Evolutionary conservation across 2,888 invertebrate species (phyloP), one percentile per base, ranked within the genome.

Genomic region (Oligia strigilis): DNA sequence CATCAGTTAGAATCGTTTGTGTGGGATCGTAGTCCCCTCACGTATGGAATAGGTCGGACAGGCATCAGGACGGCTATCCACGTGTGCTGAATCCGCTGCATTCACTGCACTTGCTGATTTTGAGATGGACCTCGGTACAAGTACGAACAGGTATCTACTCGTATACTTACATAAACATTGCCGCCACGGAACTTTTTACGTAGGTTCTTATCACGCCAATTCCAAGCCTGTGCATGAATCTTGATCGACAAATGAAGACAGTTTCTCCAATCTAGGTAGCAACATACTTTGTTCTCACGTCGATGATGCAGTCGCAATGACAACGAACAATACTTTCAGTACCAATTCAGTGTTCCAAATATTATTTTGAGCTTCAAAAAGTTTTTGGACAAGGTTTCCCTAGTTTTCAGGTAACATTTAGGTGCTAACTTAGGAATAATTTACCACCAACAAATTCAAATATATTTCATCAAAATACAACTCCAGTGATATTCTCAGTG

Each of bases 11-110:
- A 82, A 88, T 86, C 86, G 82, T 86, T 84, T 85, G 79, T 79
- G 87, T 83, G 78, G 83, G 88, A 91, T 91, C 87, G 84, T 80
- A 95, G 90, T 93, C 93, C 58, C 88, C 89, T 92, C 95, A 95
- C 94, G 95, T 94, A 91, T 84, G 89, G 90, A 90, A 89, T 90
- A 92, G 92, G 92, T 93, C 91, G 90, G 91, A 88, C 92, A 92
- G 90, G 90, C 92, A 92, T 91, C 92, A 90, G 90, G 83, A 86
- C 77, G 84, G 78, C 89, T 75, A 82, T 72, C 87, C 91, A 90
- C 93, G 93, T 93, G 93, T 90, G 90, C 90, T 89, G 93, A 94
- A 93, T 93, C 90, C 85, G 83, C 86, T 91, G 92, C 92, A 91
- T 84, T 84, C 80, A 80, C 78, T 89, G 90, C 91, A 91, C 86